These are phyloP conservation scores for Agrotis exclamationis DNA, from an alignment of 2,888 invertebrate genomes.

Conservation along the genomic window DNA sequence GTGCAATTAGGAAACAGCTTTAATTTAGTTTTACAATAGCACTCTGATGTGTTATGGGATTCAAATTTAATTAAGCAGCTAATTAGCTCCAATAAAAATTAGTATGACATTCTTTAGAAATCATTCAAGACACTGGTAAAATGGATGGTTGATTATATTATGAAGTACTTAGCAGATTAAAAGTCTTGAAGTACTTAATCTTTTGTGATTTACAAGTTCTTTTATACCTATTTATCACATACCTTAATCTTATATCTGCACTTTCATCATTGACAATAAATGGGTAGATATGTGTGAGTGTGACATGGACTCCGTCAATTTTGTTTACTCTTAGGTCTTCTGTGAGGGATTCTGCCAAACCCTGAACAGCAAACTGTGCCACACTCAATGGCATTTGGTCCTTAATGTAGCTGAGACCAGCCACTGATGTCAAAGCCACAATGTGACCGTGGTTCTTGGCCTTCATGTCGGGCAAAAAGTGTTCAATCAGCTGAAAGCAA, in stretches of 20 bases:
- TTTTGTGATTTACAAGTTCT: neutral
- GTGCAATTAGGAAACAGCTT: neutral
- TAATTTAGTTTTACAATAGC: neutral
- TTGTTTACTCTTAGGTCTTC: constrained; percentile 91
- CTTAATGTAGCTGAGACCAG: constrained; percentile 91
- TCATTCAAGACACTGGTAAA: too few species aligned
- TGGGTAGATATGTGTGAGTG: constrained; percentile 92
- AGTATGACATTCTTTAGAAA: neutral
- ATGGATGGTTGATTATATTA: neutral
- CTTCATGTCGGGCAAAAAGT: constrained; percentile 92
- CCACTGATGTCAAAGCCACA: constrained; percentile 92
- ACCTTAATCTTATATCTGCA: constrained; percentile 91
- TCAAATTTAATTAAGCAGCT: neutral
- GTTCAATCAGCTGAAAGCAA: constrained; percentile 89
- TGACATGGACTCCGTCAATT: constrained; percentile 90
- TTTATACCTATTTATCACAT: constrained; percentile 47
- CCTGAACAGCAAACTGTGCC: constrained; percentile 93
- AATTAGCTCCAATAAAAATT: neutral
- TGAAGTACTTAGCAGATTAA: neutral
- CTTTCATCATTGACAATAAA: constrained; percentile 91
- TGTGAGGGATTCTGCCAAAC: constrained; percentile 92
- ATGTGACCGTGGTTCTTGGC: constrained; percentile 91
- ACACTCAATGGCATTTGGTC: constrained; percentile 92
- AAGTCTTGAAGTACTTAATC: constrained; percentile 4
- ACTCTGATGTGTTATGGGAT: neutral